Evolutionary conservation across 2,113 vertebrate genomes (phyloP).

Genomic region (Plecturocebus donacophilus): DNA sequence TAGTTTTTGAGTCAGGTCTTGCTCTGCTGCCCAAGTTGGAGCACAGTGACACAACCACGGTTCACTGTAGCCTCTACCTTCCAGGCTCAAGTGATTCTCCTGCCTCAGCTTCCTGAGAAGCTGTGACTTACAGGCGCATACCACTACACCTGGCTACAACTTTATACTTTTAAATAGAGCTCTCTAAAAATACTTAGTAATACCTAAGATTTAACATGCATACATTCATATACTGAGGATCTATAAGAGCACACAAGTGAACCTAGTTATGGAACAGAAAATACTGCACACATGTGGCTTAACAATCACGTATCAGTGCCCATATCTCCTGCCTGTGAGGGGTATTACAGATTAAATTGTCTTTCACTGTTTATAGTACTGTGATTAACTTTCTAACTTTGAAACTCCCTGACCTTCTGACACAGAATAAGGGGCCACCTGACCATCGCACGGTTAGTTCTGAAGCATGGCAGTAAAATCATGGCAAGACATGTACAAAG

Average conservation of each 20-base stretch:
- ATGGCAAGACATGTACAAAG: neutral
- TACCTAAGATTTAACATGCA: neutral
- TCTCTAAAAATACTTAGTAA: neutral
- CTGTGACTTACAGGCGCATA: too few species aligned
- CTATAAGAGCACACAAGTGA: neutral
- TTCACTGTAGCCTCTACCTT: too few species aligned
- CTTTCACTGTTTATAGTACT: neutral
- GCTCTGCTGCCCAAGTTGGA: too few species aligned
- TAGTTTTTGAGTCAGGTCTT: too few species aligned
- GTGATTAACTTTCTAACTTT: neutral
- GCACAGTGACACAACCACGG: too few species aligned
- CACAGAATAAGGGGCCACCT: rapidly evolving
- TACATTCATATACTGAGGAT: neutral
- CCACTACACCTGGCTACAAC: too few species aligned
- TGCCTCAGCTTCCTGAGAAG: too few species aligned
- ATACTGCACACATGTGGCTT: rapidly evolving
- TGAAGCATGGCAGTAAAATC: neutral
- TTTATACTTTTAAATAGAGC: neutral
- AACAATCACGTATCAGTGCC: neutral
- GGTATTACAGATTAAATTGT: neutral
- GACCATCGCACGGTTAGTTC: neutral
- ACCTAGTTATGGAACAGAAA: neutral
- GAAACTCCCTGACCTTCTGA: neutral
- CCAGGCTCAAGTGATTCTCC: too few species aligned
- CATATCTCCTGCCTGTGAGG: neutral